A percentile compares a stretch with the other conserved stretches of the same genome.
Conservation (phyloP, 2,797 vertebrate genomes). For the Pachyuromys duprasi region DNA sequence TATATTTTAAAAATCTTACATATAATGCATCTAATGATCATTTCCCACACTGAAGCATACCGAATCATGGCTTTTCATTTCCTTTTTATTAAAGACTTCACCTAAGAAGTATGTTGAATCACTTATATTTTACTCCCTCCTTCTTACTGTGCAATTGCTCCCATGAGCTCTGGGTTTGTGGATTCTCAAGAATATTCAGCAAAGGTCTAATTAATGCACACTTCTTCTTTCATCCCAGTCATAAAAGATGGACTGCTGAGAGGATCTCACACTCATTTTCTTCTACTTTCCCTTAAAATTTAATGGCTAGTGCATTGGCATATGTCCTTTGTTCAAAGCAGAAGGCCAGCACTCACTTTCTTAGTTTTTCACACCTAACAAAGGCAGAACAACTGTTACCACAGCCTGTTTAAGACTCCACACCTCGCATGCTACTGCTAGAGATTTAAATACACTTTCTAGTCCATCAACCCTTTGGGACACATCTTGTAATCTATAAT, state of each 20-base stretch:
- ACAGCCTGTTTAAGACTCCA: not conserved
- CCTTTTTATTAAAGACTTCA: not conserved
- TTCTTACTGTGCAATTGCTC: not conserved
- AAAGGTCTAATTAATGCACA: not conserved
- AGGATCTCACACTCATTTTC: not conserved
- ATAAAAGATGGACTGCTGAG: not conserved
- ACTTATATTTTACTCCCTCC: not conserved
- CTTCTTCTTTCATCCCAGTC: not conserved
- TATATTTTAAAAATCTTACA: too few species aligned
- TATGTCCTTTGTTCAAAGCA: not conserved
- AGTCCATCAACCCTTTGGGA: not conserved
- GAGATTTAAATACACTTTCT: not conserved
- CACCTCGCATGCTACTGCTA: not conserved
- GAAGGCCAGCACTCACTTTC: too few species aligned
- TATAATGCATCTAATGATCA: not conserved
- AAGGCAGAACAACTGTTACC: not conserved
- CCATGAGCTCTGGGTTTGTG: not conserved
- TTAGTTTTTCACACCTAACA: not conserved
- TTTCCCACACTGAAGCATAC: not conserved
- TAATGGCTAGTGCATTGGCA: not conserved
- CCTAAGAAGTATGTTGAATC: not conserved
- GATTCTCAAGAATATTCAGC: not conserved
- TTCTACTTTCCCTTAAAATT: not conserved
- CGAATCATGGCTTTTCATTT: not conserved
- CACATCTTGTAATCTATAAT: not conserved